These are phyloP conservation scores for Yponomeuta plumbellus DNA, from an alignment of 2,888 invertebrate genomes.

Conservation along the genomic window DNA sequence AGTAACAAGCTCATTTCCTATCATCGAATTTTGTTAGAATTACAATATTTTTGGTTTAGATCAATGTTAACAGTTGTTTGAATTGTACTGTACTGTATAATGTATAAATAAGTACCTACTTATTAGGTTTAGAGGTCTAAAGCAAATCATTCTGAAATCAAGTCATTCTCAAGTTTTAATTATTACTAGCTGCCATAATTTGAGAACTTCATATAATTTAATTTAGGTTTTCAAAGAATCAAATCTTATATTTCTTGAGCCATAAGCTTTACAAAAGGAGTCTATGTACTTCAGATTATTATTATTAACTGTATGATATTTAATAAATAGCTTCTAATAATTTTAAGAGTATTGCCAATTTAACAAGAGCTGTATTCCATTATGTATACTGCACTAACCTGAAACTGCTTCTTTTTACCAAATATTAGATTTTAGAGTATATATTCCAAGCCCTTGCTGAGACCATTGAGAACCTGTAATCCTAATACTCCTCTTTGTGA, in stretches of 20 bases:
- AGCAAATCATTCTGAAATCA: not conserved
- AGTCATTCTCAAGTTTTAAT: not conserved
- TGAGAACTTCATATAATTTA: not conserved
- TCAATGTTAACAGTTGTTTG: not conserved
- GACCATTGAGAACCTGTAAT: too few relatives aligned
- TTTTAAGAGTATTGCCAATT: not conserved
- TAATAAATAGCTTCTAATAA: not conserved
- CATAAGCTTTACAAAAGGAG: not conserved
- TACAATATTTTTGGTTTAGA: not conserved
- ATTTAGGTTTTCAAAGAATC: not conserved
- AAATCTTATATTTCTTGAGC: not conserved
- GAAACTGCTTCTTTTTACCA: slow-evolving; percentile 12
- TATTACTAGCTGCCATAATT: slow-evolving; percentile 16
- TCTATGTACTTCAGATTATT: not conserved
- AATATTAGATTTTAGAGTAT: slow-evolving; percentile 7
- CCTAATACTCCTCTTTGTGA: not conserved
- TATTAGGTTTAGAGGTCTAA: not conserved
- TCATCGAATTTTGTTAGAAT: slow-evolving; percentile 13
- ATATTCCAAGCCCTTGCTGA: too few relatives aligned
- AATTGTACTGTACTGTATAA: not conserved
- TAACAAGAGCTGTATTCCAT: not conserved
- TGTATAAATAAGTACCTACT: not conserved
- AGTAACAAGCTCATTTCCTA: slow-evolving; percentile 10
- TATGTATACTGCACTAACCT: slow-evolving; percentile 14
- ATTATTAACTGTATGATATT: not conserved